Conservation (phyloP, 2,113 vertebrate genomes). For the Indicator indicator region DNA sequence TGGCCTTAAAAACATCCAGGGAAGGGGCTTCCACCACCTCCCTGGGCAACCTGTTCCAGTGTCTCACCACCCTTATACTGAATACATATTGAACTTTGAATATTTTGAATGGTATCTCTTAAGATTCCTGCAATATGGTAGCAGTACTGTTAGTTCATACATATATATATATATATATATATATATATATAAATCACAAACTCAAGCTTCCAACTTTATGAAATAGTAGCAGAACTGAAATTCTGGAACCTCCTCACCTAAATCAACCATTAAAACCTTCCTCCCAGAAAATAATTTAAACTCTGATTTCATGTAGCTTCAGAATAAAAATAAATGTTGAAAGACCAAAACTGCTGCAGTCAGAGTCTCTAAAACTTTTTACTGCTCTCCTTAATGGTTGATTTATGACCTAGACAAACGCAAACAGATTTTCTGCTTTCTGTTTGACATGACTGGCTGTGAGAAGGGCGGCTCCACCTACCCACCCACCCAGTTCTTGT, state of each 20-base stretch:
- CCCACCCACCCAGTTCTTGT: neutral
- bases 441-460: neutral
- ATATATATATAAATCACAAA: neutral
- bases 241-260: neutral
- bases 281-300: neutral
- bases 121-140: neutral
- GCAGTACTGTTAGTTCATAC: neutral
- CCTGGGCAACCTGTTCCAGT: too few relatives aligned
- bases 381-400: neutral
- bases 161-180: too few relatives aligned
- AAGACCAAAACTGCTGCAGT: neutral
- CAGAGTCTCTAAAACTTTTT: neutral
- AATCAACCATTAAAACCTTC: neutral
- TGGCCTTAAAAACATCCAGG: too few relatives aligned
- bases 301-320: neutral
- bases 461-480: neutral
- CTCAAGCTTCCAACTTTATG: neutral
- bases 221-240: neutral
- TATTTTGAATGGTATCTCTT: neutral
- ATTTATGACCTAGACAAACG: conserved; percentile 1
- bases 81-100: neutral
- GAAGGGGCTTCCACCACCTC: too few relatives aligned
- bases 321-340: conserved; percentile 28
- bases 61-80: too few relatives aligned
- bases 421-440: conserved; percentile 23